Evolutionary conservation across 1,140 invertebrate species (phyloP), one percentile per base, ranked within the genome.

Genomic region (Panulirus ornatus): DNA sequence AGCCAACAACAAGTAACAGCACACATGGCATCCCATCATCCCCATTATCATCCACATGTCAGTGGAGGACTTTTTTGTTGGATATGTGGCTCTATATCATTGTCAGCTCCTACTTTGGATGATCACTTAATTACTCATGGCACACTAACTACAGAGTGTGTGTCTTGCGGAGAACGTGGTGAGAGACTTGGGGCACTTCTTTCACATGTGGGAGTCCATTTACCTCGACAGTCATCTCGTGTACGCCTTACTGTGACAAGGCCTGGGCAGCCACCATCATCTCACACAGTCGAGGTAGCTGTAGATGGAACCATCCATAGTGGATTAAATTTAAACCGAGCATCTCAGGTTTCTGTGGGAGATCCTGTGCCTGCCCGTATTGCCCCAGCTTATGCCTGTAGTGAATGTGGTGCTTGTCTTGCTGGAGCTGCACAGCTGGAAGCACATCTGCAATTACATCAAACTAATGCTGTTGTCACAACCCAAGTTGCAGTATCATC

Each of bases 11-110:
- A 91, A 66, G 82, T 92, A 34, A 58, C 82, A 6, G 40, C 79
- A 1, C 92, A 92, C 66, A 88, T 92, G 92, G 73, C 71, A 40
- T 44, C 75, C 70, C 82, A 85, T 16, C 90, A 91, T 63, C 76
- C 84, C 2, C 63, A 54, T 11, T n/a, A 44, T 30, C 40, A 58
- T 47, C 66, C 66, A 44, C 27, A 27, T 44, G 40, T 44, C 51
- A 44, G 47, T 30, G 75, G 70, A 44, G 71, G 51, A 6, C 30
- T 91, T 22, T 38, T 42, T 2, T 91, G 91, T 88, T 91, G 91
- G 81, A 42, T 91, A 51, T 91, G 91, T 70, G 91, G 85, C 19
- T 14, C 44, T 30, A 34, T 51, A 11, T 40, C 82, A 19, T 36
- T 34, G 38, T 84, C 91, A 5, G 85, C 70, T 38, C 27, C 85